A percentile compares a stretch with the other conserved stretches of the same genome.
Evolutionary conservation across 2,888 invertebrate genomes (phyloP).

Genomic region (Hipparchia sbordonii): DNA sequence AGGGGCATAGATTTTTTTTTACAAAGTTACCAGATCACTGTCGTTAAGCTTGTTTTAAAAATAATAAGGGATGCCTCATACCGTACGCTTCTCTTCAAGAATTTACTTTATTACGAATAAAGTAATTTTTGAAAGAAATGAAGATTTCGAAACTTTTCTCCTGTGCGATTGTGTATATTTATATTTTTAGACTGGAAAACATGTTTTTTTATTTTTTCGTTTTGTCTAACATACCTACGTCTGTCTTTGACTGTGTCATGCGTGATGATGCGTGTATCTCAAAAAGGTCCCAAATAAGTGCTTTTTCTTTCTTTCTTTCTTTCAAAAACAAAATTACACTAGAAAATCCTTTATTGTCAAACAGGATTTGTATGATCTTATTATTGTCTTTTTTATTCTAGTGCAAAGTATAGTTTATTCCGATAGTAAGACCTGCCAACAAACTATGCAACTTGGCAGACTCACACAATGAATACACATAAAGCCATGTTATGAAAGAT

Average conservation of each 20-base stretch:
- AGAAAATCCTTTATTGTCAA: neutral
- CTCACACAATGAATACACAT: slow-evolving; percentile 11
- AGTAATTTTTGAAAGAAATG: neutral
- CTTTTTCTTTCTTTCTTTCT: too few relatives aligned
- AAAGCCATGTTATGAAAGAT: neutral
- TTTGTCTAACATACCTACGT: too few relatives aligned
- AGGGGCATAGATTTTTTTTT: slow-evolving; percentile 11
- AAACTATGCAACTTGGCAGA: slow-evolving; percentile 11
- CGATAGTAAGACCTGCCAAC: slow-evolving; percentile 10
- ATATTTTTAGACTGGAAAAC: too few relatives aligned
- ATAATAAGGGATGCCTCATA: neutral
- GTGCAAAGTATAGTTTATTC: slow-evolving; percentile 4
- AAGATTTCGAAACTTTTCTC: too few relatives aligned
- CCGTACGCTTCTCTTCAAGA: neutral
- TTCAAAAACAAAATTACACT: too few relatives aligned
- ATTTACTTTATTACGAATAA: neutral
- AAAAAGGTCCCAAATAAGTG: too few relatives aligned
- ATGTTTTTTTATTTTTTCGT: too few relatives aligned
- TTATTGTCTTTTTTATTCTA: neutral
- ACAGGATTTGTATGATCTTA: neutral
- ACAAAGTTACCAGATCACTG: slow-evolving; percentile 1
- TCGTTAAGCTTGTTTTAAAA: slow-evolving; percentile 9
- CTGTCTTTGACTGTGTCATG: too few relatives aligned
- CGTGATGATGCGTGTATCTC: too few relatives aligned
- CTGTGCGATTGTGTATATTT: too few relatives aligned